Conservation (phyloP, 2,113 vertebrate species). For the Oostethus manadensis region DNA sequence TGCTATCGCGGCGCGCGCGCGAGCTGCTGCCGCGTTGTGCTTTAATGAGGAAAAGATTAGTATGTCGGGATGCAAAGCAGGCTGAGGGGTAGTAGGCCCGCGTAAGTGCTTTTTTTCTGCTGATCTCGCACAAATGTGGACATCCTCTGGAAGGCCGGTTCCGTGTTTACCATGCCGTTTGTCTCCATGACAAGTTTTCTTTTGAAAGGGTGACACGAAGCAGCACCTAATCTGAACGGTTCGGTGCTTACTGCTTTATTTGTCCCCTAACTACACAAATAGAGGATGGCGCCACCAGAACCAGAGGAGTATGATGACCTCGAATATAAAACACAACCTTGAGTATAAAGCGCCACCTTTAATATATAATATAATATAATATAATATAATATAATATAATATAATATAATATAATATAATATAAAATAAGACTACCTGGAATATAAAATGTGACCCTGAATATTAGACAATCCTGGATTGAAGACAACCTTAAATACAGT, state of each 20-base stretch:
- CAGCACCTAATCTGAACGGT: conserved; percentile 19
- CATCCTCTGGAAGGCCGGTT: conserved; percentile 42
- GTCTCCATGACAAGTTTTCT: conserved; percentile 47
- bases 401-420: too few species aligned
- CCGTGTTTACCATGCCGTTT: conserved; percentile 56
- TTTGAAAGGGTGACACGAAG: conserved; percentile 28
- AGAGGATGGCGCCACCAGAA: too few species aligned
- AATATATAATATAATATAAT: too few species aligned
- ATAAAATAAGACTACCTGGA: too few species aligned
- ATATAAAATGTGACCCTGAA: too few species aligned
- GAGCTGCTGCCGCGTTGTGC: conserved; percentile 62
- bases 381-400: too few species aligned
- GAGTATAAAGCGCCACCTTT: too few species aligned
- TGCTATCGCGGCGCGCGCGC: conserved; percentile 51
- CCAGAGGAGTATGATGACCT: too few species aligned
- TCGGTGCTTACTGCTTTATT: too few species aligned
- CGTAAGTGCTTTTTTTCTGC: conserved; percentile 63
- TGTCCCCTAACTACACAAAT: conserved; percentile 28
- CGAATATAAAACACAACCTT: too few species aligned
- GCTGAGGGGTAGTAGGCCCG: conserved; percentile 46
- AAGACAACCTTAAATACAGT: too few species aligned
- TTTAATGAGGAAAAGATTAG: conserved; percentile 72
- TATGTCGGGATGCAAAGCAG: conserved; percentile 61
- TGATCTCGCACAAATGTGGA: conserved; percentile 58
- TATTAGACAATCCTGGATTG: too few species aligned